Evolutionary conservation across 2,888 invertebrate genomes (phyloP).

Genomic region (Metallyticus violacea): DNA sequence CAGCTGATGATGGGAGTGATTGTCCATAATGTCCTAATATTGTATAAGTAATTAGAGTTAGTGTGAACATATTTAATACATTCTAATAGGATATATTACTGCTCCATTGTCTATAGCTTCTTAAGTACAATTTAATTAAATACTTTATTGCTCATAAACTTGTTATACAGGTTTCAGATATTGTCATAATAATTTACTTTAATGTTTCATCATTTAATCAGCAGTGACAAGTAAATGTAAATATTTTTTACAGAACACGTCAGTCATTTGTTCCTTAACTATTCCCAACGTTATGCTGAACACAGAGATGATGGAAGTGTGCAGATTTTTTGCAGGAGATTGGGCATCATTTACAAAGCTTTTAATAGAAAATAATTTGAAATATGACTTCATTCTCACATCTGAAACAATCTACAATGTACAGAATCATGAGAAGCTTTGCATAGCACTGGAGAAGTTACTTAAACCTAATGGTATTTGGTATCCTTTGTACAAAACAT

Average conservation of each 20-base stretch:
- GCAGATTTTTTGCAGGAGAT: slow-evolving; percentile 63
- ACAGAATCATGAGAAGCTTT: slow-evolving; percentile 72
- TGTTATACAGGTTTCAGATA: no score
- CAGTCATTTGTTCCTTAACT: slow-evolving; percentile 77
- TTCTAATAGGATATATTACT: no score
- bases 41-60: no score
- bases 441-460: slow-evolving; percentile 61
- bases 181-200: no score
- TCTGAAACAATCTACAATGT: slow-evolving; percentile 93
- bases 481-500: slow-evolving; percentile 60
- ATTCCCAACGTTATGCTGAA: slow-evolving; percentile 78
- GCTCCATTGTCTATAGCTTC: no score
- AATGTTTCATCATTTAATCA: no score
- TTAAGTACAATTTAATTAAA: no score
- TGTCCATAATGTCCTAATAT: no score
- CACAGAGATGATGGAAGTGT: slow-evolving; percentile 37
- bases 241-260: slow-evolving; percentile 81
- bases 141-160: no score
- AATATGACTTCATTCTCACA: slow-evolving; percentile 83
- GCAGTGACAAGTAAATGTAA: no score
- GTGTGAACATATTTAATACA: no score
- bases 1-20: no score
- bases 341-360: slow-evolving; percentile 61
- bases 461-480: slow-evolving; percentile 61
- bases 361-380: slow-evolving; percentile 43